These are phyloP conservation scores for Drosophila merina DNA, from an alignment of 2,888 invertebrate genomes.

Conservation along the genomic window DNA sequence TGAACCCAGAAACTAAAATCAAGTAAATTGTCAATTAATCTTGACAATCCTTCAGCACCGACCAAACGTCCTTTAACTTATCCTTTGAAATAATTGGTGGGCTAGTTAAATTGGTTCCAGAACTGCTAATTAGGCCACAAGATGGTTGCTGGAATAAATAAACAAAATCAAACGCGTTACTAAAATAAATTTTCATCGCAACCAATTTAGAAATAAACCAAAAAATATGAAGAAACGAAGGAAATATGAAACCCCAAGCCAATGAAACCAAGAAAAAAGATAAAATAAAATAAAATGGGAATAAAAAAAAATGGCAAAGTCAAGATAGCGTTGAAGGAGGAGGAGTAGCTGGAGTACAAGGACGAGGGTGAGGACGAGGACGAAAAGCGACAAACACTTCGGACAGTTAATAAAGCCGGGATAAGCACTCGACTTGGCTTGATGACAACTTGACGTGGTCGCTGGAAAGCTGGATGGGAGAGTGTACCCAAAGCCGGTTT, in stretches of 20 bases:
- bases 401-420: conserved; percentile 62
- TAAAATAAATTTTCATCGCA: conserved; percentile 15
- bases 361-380: conserved; percentile 6
- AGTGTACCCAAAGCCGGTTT: conserved; percentile 21
- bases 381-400: conserved; percentile 37
- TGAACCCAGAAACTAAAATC: not conserved
- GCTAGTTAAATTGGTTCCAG: conserved; percentile 1
- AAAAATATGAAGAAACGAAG: conserved; percentile 15
- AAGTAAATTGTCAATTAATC: conserved; percentile 1
- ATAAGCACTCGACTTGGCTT: conserved; percentile 55
- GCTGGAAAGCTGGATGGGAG: conserved; percentile 39
- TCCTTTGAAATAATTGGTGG: not conserved
- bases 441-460: conserved; percentile 64
- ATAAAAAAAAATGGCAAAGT: conserved; percentile 19
- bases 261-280: conserved; percentile 5
- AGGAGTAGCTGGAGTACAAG: not conserved
- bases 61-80: not conserved
- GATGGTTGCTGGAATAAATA: not conserved
- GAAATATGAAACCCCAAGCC: conserved; percentile 44
- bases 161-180: not conserved
- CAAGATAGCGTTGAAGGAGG: conserved; percentile 7
- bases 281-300: conserved; percentile 11
- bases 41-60: not conserved
- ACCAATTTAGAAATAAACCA: conserved; percentile 12
- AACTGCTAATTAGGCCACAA: conserved; percentile 25